Base-by-base conservation (phyloP, 2,888 invertebrate species). In the Amiota mariae region DNA sequence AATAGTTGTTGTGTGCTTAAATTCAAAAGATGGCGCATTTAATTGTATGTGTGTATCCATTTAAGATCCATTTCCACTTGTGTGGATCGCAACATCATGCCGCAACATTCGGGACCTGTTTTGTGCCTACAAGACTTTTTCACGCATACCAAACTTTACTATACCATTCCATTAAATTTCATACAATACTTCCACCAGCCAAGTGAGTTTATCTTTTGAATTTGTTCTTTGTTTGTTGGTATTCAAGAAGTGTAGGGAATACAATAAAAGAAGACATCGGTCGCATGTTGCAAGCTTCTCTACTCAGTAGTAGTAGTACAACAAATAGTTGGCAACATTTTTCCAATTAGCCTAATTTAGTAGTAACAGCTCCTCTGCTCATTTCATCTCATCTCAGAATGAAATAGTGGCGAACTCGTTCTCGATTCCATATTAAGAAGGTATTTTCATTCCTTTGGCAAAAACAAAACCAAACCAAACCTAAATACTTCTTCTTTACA, bases 281-380 rank as follows among this genome's bases (percentile, higher is more conserved):
- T 36, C 36, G 36, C 36, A 36, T 36, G 6, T 6, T 36, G 4
- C 36, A 36, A 36, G 36, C 36, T 2, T 36, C 36, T 36, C 36
- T 36, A 36, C 36, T 36, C 36, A 36, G 24, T 24, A 3, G 36
- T 36, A 36, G 6, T 36, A 36, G 36, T 36, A 36, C 36, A 36
- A 36, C 59, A 20, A 59, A 59, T 49, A 57, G 61, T 64, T 67
- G 72, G 59, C 72, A 72, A 72, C 68, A 68, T 57, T 61, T 72
- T 68, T 57, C 57, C 73, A 46, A 36, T 71, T 72, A 64, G 75
- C 74, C 75, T 74, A 78, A 61, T 68, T 61, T 36, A 71, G 67
- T 70, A 36, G 72, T 20, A 64, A 51, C 64, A 74, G 76, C 59
- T 74, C 47, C 70, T 79, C 77, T 77, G 81, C 82, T 79, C 80